Base-by-base conservation (phyloP, 2,888 invertebrate genomes). In the Hipparchia semele region DNA sequence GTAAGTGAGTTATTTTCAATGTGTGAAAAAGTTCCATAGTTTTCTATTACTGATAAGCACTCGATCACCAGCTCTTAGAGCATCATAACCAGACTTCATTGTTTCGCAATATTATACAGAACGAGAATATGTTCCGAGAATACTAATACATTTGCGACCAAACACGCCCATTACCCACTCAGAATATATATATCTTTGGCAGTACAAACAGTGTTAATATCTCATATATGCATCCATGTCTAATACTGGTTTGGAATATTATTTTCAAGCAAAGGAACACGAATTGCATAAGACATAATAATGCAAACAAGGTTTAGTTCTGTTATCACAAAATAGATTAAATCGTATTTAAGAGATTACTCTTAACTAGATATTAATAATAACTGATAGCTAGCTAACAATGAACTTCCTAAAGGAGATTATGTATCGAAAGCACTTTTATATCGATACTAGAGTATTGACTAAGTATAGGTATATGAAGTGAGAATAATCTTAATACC, bases 211-310 rank as follows among this genome's bases (percentile, higher is more conserved):
- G 45, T 46, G 46, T 46, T 67, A 56, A 46, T 67, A 58, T 46
- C 67, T 67, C 13, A 67, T 45, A 67, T 67, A 67, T 58, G 67
- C 67, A 58, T 46, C 13, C 58, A 46, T 46, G 7, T 58, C 56
- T 13, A 56, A 23, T 39, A 46, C 3, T 10, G 46, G 33, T 39
- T 49, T 64, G 46, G 13, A 9, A 64, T 46, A 64, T 49, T 49
- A 7, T 59, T 59, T 8, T 12, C 8, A 2, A 54, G 4, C 53
- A 54, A 54, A n/a, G 12, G 53, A 54, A 12, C 12, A 12, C 2
- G 59, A 33, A 60, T 60, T 58, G 13, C 23, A 58, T 7, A 58
- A 13, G 8, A n/a, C 7, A 8, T n/a, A 13, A n/a, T 6, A 13
- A n/a, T 7, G 13, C 56, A 2, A 13, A 56, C 6, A 46, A 46